Evolutionary conservation across 1,140 invertebrate genomes (phyloP).

Genomic region (Caerostris extrusa): DNA sequence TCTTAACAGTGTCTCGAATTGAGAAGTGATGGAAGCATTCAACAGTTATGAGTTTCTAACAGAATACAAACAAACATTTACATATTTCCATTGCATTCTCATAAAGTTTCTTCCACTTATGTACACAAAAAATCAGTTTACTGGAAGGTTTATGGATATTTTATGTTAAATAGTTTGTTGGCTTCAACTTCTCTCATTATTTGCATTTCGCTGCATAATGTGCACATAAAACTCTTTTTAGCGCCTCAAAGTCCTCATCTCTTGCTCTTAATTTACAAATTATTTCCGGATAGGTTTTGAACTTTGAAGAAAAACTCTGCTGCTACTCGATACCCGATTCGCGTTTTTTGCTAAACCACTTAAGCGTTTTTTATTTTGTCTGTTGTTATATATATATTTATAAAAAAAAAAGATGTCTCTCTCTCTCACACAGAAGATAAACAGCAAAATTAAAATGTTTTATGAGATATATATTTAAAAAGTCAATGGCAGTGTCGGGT

Average conservation of each 20-base stretch:
- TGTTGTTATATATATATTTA: neutral
- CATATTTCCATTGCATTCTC: constrained; percentile 69
- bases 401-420: neutral
- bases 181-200: constrained; percentile 67
- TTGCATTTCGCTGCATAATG: constrained; percentile 65
- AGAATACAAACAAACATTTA: constrained; percentile 67
- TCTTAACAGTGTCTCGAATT: constrained; percentile 1
- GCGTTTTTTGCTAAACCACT: neutral
- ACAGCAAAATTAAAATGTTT: constrained; percentile 18
- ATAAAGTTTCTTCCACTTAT: constrained; percentile 46
- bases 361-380: neutral
- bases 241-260: constrained; percentile 26
- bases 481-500: neutral
- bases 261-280: constrained; percentile 66
- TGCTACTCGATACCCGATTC: neutral
- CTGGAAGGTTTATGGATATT: constrained; percentile 63
- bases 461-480: neutral
- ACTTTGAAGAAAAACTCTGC: neutral
- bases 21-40: constrained; percentile 64
- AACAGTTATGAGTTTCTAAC: constrained; percentile 62
- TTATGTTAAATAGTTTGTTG: constrained; percentile 72
- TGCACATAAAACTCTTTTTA: constrained; percentile 62
- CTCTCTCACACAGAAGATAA: neutral
- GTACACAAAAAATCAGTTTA: constrained; percentile 65
- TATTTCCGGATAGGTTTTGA: constrained; percentile 62